Percentiles rank a stretch among this genome's conserved stretches.
Conservation (phyloP, 2,797 vertebrate genomes). For the Sylvilagus floridanus region DNA sequence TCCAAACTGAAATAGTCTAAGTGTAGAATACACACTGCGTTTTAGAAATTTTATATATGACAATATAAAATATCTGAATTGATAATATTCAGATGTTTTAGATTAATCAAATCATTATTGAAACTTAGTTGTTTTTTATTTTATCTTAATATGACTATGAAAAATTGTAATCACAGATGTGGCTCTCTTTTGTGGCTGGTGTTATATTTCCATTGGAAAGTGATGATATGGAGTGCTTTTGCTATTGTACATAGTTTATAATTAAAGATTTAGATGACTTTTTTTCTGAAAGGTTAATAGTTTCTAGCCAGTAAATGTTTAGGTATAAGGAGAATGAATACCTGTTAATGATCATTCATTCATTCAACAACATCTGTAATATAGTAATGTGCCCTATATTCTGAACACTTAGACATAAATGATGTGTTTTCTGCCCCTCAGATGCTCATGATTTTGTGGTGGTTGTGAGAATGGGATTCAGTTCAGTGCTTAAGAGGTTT, state of each 20-base stretch:
- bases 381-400: background rate
- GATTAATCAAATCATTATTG: background rate
- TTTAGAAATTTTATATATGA: constrained; percentile 23
- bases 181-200: background rate
- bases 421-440: background rate
- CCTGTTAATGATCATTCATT: background rate
- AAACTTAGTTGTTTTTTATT: background rate
- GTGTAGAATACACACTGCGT: background rate
- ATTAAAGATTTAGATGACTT: constrained; percentile 29
- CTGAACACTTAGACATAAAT: background rate
- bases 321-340: background rate
- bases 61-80: background rate
- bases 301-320: background rate
- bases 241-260: background rate
- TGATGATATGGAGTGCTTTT: background rate
- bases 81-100: background rate
- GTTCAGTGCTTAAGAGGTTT: background rate
- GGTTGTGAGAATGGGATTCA: background rate
- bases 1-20: background rate
- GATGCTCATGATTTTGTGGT: background rate
- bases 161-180: background rate
- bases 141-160: constrained; percentile 9
- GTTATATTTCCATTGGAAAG: background rate
- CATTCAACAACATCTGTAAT: background rate
- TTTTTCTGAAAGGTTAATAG: background rate